Base-by-base conservation (phyloP, 92 coral and sea anemone species). In the Virgularia gustaviana region DNA sequence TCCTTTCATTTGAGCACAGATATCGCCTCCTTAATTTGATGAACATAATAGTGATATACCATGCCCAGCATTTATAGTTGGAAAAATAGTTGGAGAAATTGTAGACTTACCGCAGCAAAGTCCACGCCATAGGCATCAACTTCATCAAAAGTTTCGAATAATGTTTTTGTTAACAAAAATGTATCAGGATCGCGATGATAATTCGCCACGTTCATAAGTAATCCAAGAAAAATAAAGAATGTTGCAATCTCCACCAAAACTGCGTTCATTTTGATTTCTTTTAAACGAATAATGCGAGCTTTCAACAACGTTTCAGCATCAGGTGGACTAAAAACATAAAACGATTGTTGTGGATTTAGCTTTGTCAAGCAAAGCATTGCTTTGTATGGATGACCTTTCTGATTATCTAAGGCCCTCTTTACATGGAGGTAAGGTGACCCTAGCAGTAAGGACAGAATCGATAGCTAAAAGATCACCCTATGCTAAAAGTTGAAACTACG, bases 171-270 rank as follows among this genome's bases (percentile, higher is more conserved):
- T 6, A 91, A 76, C 34, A 86, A 58, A 75, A 83, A 88, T 23
- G 90, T 85, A 47, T 90, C 89, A 41, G 82, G 71, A 22, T 88
- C 87, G 22, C 91, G 89, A 68, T 86, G 87, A 12, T 83, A 86
- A 57, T 91, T 86, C 44, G 86, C 95, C 33, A 91, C 72, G 43
- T 83, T 72, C 83, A 91, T 71, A 16, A 91, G 82, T 57, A 90
- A 88, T 44, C 75, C 18, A 8, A 83, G 86, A 58, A 91, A 91
- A 49, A 88, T 34, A 27, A 85, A 25, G 76, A 77, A 91, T 18
- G 82, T 52, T 34, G 63, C 76, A 33, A 88, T 85, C 73, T 91
- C 97, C 23, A 73, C 83, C 13, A 91, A 77, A 42, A 82, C 83
- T 71, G 75, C 61, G 6, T 80, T 66, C 19, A 88, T 85, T 53